Conservation (phyloP, 37 sponge, comb jelly and placozoan species). For the Chondrosia reniformis region DNA sequence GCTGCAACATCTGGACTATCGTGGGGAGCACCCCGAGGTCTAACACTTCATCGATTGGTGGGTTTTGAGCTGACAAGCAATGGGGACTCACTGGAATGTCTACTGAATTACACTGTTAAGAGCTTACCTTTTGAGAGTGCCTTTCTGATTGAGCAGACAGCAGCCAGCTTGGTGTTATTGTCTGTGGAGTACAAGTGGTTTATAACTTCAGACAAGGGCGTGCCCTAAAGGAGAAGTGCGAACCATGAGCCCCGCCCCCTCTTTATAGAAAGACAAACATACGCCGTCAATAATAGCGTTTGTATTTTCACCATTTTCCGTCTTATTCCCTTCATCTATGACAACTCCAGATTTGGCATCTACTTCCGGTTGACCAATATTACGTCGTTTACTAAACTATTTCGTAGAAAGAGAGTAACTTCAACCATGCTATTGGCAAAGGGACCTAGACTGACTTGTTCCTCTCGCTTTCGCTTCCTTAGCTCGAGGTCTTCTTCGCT, state of each 20-base stretch:
- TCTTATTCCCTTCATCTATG: not conserved
- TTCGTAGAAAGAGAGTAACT: too few relatives aligned
- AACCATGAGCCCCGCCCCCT: not conserved
- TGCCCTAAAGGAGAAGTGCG: conserved; percentile 28
- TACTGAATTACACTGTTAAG: not conserved
- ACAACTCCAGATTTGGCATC: not conserved
- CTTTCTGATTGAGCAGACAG: conserved; percentile 28
- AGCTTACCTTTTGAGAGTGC: conserved; percentile 25
- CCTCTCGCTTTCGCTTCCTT: not conserved
- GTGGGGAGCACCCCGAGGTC: conserved; percentile 30
- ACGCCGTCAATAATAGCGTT: conserved; percentile 17
- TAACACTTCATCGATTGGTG: conserved; percentile 53
- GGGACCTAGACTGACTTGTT: conserved; percentile 1
- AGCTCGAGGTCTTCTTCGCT: conserved; percentile 7
- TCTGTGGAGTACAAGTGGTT: conserved; percentile 30
- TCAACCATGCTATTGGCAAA: too few relatives aligned
- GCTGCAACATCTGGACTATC: conserved; percentile 27
- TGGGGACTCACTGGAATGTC: not conserved
- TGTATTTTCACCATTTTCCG: not conserved
- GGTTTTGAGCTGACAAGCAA: conserved; percentile 25
- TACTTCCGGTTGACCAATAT: too few relatives aligned
- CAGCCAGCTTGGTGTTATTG: conserved; percentile 23
- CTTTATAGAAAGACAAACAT: not conserved
- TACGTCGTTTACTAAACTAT: too few relatives aligned
- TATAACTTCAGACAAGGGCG: conserved; percentile 30